Base-by-base conservation (phyloP, 1,140 invertebrate genomes). In the Drosophila burlai region DNA sequence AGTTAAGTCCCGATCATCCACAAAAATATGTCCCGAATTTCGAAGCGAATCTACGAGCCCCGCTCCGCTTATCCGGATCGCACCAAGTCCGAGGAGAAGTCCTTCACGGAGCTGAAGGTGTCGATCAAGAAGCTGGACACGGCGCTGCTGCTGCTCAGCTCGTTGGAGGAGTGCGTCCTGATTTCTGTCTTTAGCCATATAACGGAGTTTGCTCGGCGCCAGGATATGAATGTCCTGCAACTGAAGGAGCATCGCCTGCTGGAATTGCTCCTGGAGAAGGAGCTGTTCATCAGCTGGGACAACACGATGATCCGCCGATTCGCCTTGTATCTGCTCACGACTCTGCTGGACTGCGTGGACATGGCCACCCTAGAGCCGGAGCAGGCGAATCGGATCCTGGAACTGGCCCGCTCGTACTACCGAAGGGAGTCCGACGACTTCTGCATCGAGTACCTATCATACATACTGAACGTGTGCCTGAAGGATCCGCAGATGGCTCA, bases 361-460 rank as follows among this genome's bases (percentile, higher is more conserved):
- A 38, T 92, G 65, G 34, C 63, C 9, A 91, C 85, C 29, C 71
- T 82, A 21, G 80, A 86, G n/a, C 52, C 79, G 0, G 64, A 76
- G 18, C 80, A 80, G 43, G 62, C 68, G 4, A 18, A 54, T 2
- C 34, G 63, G 43, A 67, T 92, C 16, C 50, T 92, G 10, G 69
- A 78, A 0, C 29, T 79, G 42, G 55, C 68, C 4, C 72, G 69
- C 18, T 57, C 18, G 0, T 91, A 52, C 26, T 92, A 87, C 69
- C 3, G 72, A 15, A 40, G 73, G 26, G 91, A 92, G 40, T 34
- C 21, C 8, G 91, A 92, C 49, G 87, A 91, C 34, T 91, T 92
- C 54, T 85, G 87, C 58, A 61, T 86, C 21, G 91, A 92, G 42
- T 92, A 92, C 24, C 31, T 92, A 21, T 80, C 82, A 0, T 91